Evolutionary conservation across 1,140 invertebrate species (phyloP).

Genomic region (Bacillus rossius): DNA sequence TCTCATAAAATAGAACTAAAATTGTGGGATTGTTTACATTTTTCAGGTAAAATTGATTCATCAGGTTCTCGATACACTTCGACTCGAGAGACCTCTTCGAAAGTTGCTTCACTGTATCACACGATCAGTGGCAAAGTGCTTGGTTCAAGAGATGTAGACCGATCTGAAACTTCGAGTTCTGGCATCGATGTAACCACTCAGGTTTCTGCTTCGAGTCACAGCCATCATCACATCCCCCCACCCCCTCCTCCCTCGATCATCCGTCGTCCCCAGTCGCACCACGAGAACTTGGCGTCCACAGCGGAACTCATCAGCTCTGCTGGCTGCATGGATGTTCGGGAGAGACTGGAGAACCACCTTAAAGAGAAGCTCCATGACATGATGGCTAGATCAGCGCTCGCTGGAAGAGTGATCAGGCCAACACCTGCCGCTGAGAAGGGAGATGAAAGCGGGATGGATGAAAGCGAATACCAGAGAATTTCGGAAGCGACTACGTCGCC

Average conservation of each 20-base stretch:
- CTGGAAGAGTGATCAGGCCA: slow-evolving; percentile 14
- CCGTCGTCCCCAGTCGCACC: slow-evolving; percentile 2
- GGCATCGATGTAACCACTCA: background rate
- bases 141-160: slow-evolving; percentile 5
- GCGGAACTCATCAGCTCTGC: background rate
- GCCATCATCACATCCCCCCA: slow-evolving; percentile 10
- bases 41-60: slow-evolving; percentile 15
- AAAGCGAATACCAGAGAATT: slow-evolving; percentile 57
- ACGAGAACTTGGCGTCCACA: background rate
- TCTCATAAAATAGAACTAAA: too few species aligned
- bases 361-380: slow-evolving; percentile 40
- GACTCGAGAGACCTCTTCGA: slow-evolving; percentile 11
- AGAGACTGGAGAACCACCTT: slow-evolving; percentile 43
- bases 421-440: slow-evolving; percentile 2
- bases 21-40: too few species aligned
- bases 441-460: too few species aligned
- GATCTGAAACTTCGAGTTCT: background rate
- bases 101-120: slow-evolving; percentile 27
- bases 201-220: too few species aligned
- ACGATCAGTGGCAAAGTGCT: slow-evolving; percentile 25
- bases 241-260: slow-evolving; percentile 18
- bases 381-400: background rate
- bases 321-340: slow-evolving; percentile 26
- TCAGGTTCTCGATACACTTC: slow-evolving; percentile 12
- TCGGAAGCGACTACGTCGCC: slow-evolving; percentile 43